Evolutionary conservation across 2,888 invertebrate genomes (phyloP).

Genomic region (Rhodophaea formosa): DNA sequence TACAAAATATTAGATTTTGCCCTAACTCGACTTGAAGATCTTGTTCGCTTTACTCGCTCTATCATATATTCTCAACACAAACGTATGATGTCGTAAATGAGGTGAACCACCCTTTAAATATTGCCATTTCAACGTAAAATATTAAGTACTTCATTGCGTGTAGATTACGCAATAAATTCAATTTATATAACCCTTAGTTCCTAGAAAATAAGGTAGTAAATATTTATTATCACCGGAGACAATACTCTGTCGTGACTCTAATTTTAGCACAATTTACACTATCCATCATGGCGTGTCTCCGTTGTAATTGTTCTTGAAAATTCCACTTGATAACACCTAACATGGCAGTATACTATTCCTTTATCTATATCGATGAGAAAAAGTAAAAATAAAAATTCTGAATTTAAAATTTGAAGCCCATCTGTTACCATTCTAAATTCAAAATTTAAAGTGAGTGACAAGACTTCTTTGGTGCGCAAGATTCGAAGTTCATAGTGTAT

Average conservation of each 20-base stretch:
- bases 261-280: slow-evolving; percentile 38
- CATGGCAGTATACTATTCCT: slow-evolving; percentile 20
- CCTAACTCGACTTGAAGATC: no score
- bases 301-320: slow-evolving; percentile 54
- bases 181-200: neutral
- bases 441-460: neutral
- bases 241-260: slow-evolving; percentile 22
- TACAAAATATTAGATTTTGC: no score
- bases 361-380: neutral
- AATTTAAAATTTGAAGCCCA: neutral
- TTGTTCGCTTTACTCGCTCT: no score
- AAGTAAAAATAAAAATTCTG: slow-evolving; percentile 12
- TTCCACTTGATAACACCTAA: slow-evolving; percentile 36
- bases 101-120: no score
- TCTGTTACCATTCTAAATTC: neutral
- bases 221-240: neutral
- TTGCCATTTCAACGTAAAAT: no score
- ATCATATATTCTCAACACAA: no score
- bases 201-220: neutral
- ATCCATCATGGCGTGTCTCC: slow-evolving; percentile 38
- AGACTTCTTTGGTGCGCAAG: neutral
- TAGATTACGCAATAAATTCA: neutral
- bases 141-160: no score
- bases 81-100: no score
- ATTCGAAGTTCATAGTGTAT: neutral